Evolutionary conservation across 2,113 vertebrate genomes (phyloP), one percentile per base, ranked within the genome.

Genomic region (Neolamprologus modestus): DNA sequence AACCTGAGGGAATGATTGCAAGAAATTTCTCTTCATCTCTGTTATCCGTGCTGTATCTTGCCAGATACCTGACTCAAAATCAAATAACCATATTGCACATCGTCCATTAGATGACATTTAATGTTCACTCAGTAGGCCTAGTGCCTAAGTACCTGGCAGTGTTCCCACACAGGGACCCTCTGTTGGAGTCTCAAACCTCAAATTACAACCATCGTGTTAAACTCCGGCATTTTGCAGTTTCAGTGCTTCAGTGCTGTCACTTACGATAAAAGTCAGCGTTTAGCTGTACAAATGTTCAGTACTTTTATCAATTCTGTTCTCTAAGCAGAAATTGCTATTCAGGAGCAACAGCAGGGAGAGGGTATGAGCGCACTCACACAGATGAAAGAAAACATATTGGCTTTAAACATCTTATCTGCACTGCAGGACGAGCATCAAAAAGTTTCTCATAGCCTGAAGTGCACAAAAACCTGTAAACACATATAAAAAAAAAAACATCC

Each of bases 301-400:
- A 88, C 83, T 84, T 89, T 88, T 35, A 53, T 80, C 81, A 81
- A 91, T 91, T 92, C 86, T 87, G 90, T 89, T 84, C 89, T 66
- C 88, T 86, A 89, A 88, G 89, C 89, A 89, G 86, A 90, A 92
- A 89, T 89, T 89, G 87, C 80, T 16, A 81, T 88, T 90, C 89
- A 87, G 63, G 71, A 84, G 83, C 78, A 55, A 54, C 78, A 87
- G 85, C 68, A 57, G 82, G 81, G 71, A 61, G 78, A 42, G 54
- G 57, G 81, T 78, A 57, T 45, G 40, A 78, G 79, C 33, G 81
- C 83, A 90, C 42, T 55, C 85, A 80, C 88, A 81, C 5, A 88
- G 61, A 90, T 84, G 81, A 91, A 86, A 81, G 83, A 55, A 87
- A 91, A 92, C 54, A 57, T 57, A 82, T 88, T 33, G 59, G 68